Percentiles rank a stretch among this genome's conserved stretches.
phyloP scores from a whole-genome alignment of 2,113 vertebrate genomes.

The Bos taurus region DNA sequence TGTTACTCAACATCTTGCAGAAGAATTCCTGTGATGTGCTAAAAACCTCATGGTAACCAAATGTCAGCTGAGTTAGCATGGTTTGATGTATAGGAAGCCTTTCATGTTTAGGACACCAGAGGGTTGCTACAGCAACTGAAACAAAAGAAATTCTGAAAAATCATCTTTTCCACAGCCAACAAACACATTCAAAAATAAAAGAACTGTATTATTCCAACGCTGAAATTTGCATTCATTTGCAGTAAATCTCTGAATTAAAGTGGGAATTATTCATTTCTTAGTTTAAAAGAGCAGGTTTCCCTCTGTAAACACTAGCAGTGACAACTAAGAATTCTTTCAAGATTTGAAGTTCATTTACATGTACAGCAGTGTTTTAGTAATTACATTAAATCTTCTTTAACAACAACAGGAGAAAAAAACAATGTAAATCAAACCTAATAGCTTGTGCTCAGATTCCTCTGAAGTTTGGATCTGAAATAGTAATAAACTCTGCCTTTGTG shows the following conservation, averaged over 20 bases:
- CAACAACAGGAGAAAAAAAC: neutral
- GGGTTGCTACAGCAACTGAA: slow-evolving; percentile 71
- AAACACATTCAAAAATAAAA: slow-evolving; percentile 16
- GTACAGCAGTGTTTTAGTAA: neutral
- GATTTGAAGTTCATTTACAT: neutral
- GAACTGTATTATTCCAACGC: slow-evolving; percentile 17
- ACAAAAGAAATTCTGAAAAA: slow-evolving; percentile 57
- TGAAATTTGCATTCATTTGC: slow-evolving; percentile 15
- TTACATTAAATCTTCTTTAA: slow-evolving; percentile 10
- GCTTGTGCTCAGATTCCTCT: slow-evolving; percentile 36
- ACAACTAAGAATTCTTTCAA: neutral
- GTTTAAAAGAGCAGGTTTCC: neutral
- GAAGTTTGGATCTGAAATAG: slow-evolving; percentile 52
- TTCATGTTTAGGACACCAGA: slow-evolving; percentile 69
- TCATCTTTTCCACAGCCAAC: slow-evolving; percentile 40
- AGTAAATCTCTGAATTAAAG: slow-evolving; percentile 5
- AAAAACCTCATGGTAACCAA: slow-evolving; percentile 79
- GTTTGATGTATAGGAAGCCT: slow-evolving; percentile 73
- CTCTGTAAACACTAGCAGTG: neutral
- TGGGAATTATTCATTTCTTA: neutral
- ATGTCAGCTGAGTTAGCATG: slow-evolving; percentile 76
- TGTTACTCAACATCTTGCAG: slow-evolving; percentile 52
- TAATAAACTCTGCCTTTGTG: slow-evolving; percentile 50
- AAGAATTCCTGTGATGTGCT: slow-evolving; percentile 67
- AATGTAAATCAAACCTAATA: slow-evolving; percentile 37